Conservation (phyloP, 1,140 invertebrate species). For the Hycleus phaleratus region DNA sequence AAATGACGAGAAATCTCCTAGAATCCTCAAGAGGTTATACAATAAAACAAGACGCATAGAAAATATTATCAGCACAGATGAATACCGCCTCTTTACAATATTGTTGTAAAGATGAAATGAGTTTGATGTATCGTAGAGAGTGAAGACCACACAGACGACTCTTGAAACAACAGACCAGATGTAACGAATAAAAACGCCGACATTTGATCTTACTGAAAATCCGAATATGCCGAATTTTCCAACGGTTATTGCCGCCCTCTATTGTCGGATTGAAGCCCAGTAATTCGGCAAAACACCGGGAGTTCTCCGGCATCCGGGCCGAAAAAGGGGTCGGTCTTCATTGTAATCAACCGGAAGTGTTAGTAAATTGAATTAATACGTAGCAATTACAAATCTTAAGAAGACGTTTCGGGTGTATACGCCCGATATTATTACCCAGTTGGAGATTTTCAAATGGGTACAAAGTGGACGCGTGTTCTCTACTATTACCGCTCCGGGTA, state of each 20-base stretch:
- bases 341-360: slow-evolving; percentile 35
- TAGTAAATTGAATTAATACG: slow-evolving; percentile 41
- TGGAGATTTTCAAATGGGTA: slow-evolving; percentile 21
- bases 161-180: slow-evolving; percentile 1
- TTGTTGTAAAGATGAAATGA: too few species aligned
- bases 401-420: slow-evolving; percentile 21
- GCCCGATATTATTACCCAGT: slow-evolving; percentile 22
- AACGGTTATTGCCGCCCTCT: too few species aligned
- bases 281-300: slow-evolving; percentile 31
- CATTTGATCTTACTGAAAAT: background rate
- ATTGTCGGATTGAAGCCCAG: slow-evolving; percentile 36
- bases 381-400: slow-evolving; percentile 41
- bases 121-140: background rate
- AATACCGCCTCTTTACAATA: slow-evolving; percentile 2
- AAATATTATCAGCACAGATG: too few species aligned
- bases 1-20: too few species aligned
- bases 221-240: too few species aligned
- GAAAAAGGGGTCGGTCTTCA: slow-evolving; percentile 30
- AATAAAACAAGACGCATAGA: too few species aligned
- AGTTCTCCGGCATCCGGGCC: slow-evolving; percentile 33
- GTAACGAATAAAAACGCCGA: slow-evolving; percentile 1
- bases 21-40: too few species aligned
- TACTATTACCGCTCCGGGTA: slow-evolving; percentile 34
- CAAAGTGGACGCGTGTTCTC: slow-evolving; percentile 25
- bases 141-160: slow-evolving; percentile 8